Evolutionary conservation across 2,888 invertebrate genomes (phyloP), one percentile per base, ranked within the genome.

Genomic region (Diarsia brunnea): DNA sequence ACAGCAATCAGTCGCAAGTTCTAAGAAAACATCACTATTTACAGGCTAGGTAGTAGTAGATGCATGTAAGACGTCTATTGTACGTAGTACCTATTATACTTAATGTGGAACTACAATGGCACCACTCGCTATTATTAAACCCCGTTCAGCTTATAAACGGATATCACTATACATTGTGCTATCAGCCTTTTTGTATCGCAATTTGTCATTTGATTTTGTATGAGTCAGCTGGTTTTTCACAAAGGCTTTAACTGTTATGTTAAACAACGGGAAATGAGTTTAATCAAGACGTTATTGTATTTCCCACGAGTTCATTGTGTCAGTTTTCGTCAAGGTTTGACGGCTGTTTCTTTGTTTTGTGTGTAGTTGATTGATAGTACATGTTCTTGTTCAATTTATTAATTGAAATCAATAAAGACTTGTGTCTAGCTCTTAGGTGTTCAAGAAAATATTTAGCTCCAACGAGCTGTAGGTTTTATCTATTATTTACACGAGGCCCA

Each of bases 81-180:
- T 82, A 68, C 60, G 58, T 19, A 24, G 49, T 24, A 49, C 68
- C 49, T 31, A 67, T 61, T 76, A 79, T 82, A 76, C 85, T 81
- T 78, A 82, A 82, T 77, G 70, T 66, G 69, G 63, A 67, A 55
- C 51, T 69, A 87, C 87, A 85, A 87, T 84, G 69, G 66, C 76
- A 75, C 81, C 85, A 85, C 84, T 85, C 85, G 74, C 78, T 77
- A 73, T 81, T 85, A 86, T 82, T 82, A 86, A 81, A 78, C 68
- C 65, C 74, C 82, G 79, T 66, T 81, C 74, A 82, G 79, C 71
- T 79, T 78, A 73, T 83, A 84, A 85, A 88, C 90, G 92, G 91
- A 93, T 91, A 92, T 90, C 88, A 88, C 80, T 73, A 85, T 88
- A 90, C 90, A 90, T 90, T 90, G 91, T 86, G 84, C 79, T 78